Conservation (phyloP, 2,797 vertebrate species). For the Lepilemur ruficaudatus region DNA sequence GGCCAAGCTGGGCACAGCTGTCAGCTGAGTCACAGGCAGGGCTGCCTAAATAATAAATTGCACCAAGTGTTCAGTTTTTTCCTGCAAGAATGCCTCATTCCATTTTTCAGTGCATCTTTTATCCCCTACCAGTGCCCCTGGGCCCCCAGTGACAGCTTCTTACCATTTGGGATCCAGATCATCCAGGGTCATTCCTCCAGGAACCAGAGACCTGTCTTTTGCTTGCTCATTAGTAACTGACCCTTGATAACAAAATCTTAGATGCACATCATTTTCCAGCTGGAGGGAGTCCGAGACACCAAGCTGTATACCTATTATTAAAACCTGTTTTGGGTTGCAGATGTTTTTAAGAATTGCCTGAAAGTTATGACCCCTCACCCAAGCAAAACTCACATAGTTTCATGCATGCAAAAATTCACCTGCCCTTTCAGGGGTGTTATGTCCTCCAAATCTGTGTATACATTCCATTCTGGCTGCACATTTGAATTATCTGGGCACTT, state of each 20-base stretch:
- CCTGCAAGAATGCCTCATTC: neutral
- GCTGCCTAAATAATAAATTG: neutral
- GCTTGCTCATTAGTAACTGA: neutral
- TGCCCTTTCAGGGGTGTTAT: neutral
- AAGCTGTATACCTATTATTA: neutral
- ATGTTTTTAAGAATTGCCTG: neutral
- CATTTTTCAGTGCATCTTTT: neutral
- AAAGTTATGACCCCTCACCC: neutral
- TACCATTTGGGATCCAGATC: neutral
- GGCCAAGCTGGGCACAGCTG: constrained; percentile 46
- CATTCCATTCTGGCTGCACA: neutral
- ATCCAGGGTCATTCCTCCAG: neutral
- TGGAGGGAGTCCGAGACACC: neutral
- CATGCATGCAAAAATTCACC: neutral
- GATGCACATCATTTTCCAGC: neutral
- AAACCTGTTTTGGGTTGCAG: neutral
- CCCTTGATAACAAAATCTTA: neutral
- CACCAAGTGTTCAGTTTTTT: neutral
- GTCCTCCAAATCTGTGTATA: neutral
- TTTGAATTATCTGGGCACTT: neutral
- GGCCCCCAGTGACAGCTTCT: neutral
- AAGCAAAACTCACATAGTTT: neutral
- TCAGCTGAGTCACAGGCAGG: constrained; percentile 9
- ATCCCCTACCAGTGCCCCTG: neutral
- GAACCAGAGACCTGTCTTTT: neutral